Evolutionary conservation across 2,113 vertebrate species (phyloP), one percentile per base, ranked within the genome.

Genomic region (Mesembrinibis cayennensis): DNA sequence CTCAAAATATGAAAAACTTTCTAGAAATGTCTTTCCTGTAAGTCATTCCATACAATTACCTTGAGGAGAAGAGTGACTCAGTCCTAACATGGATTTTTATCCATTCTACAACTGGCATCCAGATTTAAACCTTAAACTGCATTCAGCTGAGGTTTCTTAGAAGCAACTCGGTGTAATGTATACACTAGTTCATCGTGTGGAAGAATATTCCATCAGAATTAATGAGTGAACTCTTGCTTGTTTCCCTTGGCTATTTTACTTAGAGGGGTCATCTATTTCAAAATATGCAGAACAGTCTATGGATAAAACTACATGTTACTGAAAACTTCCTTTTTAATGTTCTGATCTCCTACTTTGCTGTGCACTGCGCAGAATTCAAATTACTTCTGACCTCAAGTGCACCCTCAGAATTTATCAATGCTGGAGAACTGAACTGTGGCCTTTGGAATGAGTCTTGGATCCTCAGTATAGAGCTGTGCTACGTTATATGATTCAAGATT

Each of bases 111-210:
- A 15, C 11, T 34, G 26, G 7, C 11, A 71, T 74, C 2, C 7
- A 77, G 25, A 70, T 63, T 93, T 80, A 81, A 83, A 70, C 22
- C 12, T 71, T 80, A 44, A 82, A 88, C 16, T 58, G 20, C 12
- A 25, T 93, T 92, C 30, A 83, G 0, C 10, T n/a, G 50, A 44
- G 17, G 27, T 80, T 94, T 85, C 21, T 85, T 38, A 70, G 42
- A 87, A 90, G 38, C 27, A 79, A n/a, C 22, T 63, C 0, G 0
- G 11, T 0, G 0, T 78, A 87, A 58, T 0, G 0, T 23, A 52
- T 52, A 11, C 8, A 10, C 16, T 90, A 50, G 13, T 20, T 79
- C 18, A 74, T 26, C 15, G 4, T 34, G 42, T 80, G 69, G 32
- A 92, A 89, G 72, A 83, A 38, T n/a, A 79, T 88, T 89, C 22